Base-by-base conservation (phyloP, 2,113 vertebrate species). In the Podocnemis expansa region DNA sequence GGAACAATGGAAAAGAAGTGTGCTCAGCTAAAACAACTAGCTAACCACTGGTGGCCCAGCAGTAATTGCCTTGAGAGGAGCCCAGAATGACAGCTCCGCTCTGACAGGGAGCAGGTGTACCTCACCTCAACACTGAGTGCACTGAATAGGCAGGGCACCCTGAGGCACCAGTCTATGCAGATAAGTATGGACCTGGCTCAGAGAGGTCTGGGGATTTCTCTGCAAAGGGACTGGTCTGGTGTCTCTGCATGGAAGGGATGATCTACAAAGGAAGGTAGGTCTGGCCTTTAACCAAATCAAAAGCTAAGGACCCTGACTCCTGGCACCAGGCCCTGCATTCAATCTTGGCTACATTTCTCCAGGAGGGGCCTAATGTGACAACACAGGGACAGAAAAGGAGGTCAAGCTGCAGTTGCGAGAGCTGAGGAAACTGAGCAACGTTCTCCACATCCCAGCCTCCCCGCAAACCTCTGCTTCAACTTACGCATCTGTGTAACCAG, bases 401-500 rank as follows among this genome's bases (percentile, higher is more conserved):
- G 63, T 19, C 34, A 91, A 63, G 58, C 80, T 92, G 85, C 84
- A 90, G 84, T 9, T 12, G 9, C 63, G 91, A 55, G 43, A 63
- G 34, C 75, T 45, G 75, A 89, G 22, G 45, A 82, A 92, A 17
- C 1, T 6, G 55, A 95, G 89, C 29, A 29, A 55, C 63, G 34
- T 67, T 34, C 70, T 56, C 0, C 4, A 96, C 85, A 93, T 92
- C 95, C 82, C 41, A 75, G 52, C 87, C 78, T n/a, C 45, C 34
- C 31, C 60, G n/a, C 90, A 87, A 86, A 10, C 84, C 83, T 63
- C 76, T 87, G 91, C 76, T 80, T 78, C 83, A 78, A 98, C 99
- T 99, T 96, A 99, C 99, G 99, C 99, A 86, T 99, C 99, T 81
- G 99, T 99, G 97, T 99, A 99, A 94, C 99, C 99, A 10, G 99